These are phyloP conservation scores for Drosophila biarmipes DNA, from an alignment of 1,140 invertebrate species.

Conservation along the genomic window DNA sequence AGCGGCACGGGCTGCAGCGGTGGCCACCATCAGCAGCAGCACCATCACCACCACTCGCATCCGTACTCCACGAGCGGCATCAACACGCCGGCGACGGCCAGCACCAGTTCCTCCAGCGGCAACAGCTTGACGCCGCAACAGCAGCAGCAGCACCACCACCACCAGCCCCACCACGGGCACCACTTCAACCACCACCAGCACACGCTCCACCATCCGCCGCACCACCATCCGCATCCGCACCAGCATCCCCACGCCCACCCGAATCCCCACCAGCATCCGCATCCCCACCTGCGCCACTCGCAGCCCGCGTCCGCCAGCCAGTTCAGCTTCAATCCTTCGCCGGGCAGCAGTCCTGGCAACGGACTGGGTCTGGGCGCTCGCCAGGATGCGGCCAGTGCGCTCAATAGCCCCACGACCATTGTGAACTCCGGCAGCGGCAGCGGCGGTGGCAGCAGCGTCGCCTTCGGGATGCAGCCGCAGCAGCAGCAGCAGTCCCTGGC, in stretches of 20 bases:
- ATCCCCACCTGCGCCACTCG: slow-evolving; percentile 21
- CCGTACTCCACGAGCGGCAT: slow-evolving; percentile 62
- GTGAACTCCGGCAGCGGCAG: slow-evolving; percentile 77
- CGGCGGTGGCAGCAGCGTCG: slow-evolving; percentile 65
- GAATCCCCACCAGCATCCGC: slow-evolving; percentile 13
- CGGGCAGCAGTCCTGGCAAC: slow-evolving; percentile 70
- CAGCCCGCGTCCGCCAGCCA: slow-evolving; percentile 45
- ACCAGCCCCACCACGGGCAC: slow-evolving; percentile 56
- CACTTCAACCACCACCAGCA: slow-evolving; percentile 35
- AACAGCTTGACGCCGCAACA: slow-evolving; percentile 71
- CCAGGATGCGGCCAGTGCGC: slow-evolving; percentile 62
- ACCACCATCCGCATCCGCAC: slow-evolving; percentile 7
- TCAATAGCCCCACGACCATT: slow-evolving; percentile 79
- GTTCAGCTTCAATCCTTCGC: slow-evolving; percentile 74
- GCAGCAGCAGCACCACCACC: slow-evolving; percentile 30
- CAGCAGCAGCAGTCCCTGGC: slow-evolving; percentile 33
- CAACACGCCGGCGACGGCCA: slow-evolving; percentile 70
- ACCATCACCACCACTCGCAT: slow-evolving; percentile 39
- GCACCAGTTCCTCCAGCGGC: slow-evolving; percentile 77
- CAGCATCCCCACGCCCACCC: slow-evolving; percentile 13
- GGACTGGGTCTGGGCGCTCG: slow-evolving; percentile 63
- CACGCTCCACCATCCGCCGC: slow-evolving; percentile 27
- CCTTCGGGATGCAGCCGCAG: slow-evolving; percentile 60
- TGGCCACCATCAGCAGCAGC: neutral
- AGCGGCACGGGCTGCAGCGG: slow-evolving; percentile 16